Evolutionary conservation across 2,113 vertebrate genomes (phyloP).

Genomic region (Dunckerocampus dactyliophorus): DNA sequence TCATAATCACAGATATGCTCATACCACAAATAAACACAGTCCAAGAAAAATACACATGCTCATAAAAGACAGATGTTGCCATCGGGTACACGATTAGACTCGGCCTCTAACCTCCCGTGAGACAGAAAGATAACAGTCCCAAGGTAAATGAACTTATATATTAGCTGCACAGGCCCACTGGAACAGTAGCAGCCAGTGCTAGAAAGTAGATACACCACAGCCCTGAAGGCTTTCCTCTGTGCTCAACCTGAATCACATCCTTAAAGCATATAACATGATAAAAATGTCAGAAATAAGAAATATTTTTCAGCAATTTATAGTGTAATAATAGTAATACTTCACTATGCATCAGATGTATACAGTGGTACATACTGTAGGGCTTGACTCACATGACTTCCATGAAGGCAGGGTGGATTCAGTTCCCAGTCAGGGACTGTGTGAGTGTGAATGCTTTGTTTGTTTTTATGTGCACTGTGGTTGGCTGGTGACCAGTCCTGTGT

Average conservation of each 20-base stretch:
- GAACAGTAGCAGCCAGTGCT: slow-evolving; percentile 51
- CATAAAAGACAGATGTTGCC: slow-evolving; percentile 58
- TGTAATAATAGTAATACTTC: background rate
- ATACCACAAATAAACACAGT: slow-evolving; percentile 38
- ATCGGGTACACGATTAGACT: slow-evolving; percentile 46
- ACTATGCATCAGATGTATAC: no score
- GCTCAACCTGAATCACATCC: slow-evolving; percentile 33
- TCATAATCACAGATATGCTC: slow-evolving; percentile 14
- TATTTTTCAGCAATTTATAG: slow-evolving; percentile 22
- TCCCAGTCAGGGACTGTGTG: no score
- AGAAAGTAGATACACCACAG: slow-evolving; percentile 30
- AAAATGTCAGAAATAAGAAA: slow-evolving; percentile 18
- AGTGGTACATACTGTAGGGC: no score
- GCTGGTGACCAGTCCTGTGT: no score
- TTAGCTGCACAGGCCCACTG: slow-evolving; percentile 20
- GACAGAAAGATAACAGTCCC: slow-evolving; percentile 47
- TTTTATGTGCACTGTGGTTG: no score
- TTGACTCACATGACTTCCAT: no score
- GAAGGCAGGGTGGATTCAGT: no score
- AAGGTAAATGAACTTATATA: slow-evolving; percentile 41
- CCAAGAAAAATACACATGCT: slow-evolving; percentile 50
- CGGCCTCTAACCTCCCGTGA: slow-evolving; percentile 38
- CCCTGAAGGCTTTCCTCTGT: slow-evolving; percentile 46
- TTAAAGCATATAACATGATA: slow-evolving; percentile 20
- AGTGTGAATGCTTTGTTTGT: no score